These are phyloP conservation scores for Lysandra bellargus DNA, from an alignment of 2,888 invertebrate genomes.

Conservation along the genomic window DNA sequence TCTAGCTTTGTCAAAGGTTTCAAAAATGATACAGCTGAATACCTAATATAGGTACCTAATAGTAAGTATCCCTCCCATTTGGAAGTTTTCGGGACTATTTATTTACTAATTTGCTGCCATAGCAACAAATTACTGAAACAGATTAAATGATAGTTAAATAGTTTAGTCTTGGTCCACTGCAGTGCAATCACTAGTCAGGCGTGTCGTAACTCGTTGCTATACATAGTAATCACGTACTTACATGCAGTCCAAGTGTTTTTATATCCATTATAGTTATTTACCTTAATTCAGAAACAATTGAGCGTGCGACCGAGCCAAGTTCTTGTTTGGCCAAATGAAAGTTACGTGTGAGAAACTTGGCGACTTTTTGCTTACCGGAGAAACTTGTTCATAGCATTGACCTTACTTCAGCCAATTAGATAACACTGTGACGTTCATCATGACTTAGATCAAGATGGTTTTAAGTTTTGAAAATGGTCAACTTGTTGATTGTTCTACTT, in stretches of 20 bases:
- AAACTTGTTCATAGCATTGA: slow-evolving; percentile 72
- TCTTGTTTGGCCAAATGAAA: slow-evolving; percentile 76
- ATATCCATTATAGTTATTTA: slow-evolving; percentile 55
- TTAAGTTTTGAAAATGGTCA: not conserved
- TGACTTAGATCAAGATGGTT: not conserved
- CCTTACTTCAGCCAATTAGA: slow-evolving; percentile 45
- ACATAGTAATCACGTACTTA: not conserved
- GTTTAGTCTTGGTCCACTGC: slow-evolving; percentile 9
- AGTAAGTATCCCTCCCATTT: too few relatives aligned
- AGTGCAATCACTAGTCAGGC: slow-evolving; percentile 4
- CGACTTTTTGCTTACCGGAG: slow-evolving; percentile 56
- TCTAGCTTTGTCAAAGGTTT: too few relatives aligned
- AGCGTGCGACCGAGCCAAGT: slow-evolving; percentile 71
- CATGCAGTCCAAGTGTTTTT: slow-evolving; percentile 39
- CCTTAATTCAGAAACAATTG: slow-evolving; percentile 42
- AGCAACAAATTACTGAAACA: not conserved
- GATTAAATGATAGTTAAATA: not conserved
- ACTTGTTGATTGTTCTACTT: too few relatives aligned
- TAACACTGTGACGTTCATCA: slow-evolving; percentile 22
- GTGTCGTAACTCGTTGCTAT: not conserved
- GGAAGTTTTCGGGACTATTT: too few relatives aligned
- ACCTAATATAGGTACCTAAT: too few relatives aligned
- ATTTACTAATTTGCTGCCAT: not conserved
- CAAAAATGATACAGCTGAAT: too few relatives aligned
- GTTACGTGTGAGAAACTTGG: slow-evolving; percentile 74